Base-by-base conservation (phyloP, 2,797 vertebrate genomes). In the Etheostoma perlongum region DNA sequence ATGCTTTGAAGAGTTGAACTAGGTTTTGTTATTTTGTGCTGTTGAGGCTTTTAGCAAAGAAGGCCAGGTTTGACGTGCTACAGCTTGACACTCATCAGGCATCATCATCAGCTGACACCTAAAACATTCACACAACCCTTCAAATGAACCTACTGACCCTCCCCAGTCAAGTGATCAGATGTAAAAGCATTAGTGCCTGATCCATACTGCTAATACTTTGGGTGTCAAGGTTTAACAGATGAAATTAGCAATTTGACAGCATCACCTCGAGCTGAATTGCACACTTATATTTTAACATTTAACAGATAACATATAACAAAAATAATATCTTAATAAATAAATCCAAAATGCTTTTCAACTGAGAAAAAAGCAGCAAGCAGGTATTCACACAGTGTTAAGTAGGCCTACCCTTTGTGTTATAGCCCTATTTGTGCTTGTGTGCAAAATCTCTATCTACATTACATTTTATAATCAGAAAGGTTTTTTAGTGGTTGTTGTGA, bases 141-240 rank as follows among this genome's bases (percentile, higher is more conserved):
- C 11, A 63, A n/a, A 58, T 64, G 4, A 72, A 58, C 25, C 21
- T 63, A 30, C 40, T 55, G 63, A 76, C 33, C 64, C 40, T 64
- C 48, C 55, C 52, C 48, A 53, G 53, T 52, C 47, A 49, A 36
- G 11, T 42, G 15, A 36, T 36, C 9, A 9, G 18, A 44, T 59
- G 14, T 67, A 19, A 72, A 70, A 59, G 46, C 30, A 63, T 23
- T 19, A 16, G 49, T 18, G 30, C 14, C 18, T 62, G 49, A 73
- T 67, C 19, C 25, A 59, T 27, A 6, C 8, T 61, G 47, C 36
- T 46, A 16, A 67, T 0, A 21, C 23, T 25, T 25, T 13, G 14
- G 51, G 10, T 11, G 10, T 12, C 10, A 40, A 40, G n/a, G 51
- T 53, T 18, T 8, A 18, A 7, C 47, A 19, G 47, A 48, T 18